phyloP scores from a whole-genome alignment of 2,888 invertebrate genomes.

The Cancer borealis region DNA sequence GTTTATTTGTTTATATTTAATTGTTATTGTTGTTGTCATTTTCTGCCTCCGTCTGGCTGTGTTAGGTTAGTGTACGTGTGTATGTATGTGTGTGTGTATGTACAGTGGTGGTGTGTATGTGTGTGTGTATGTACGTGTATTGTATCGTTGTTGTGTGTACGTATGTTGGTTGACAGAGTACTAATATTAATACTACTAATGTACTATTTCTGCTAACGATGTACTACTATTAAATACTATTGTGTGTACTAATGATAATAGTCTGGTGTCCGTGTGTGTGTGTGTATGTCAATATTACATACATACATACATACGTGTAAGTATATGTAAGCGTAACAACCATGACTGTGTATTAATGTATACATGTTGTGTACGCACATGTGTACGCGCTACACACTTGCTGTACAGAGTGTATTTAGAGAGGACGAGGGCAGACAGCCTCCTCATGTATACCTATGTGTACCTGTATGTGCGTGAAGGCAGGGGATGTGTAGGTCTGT shows the following conservation, averaged over 20 bases:
- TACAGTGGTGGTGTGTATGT: background rate
- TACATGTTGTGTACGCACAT: background rate
- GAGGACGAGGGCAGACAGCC: background rate
- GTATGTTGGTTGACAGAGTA: background rate
- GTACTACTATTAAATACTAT: too few species aligned
- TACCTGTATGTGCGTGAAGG: background rate
- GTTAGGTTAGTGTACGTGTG: background rate
- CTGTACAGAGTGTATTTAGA: background rate
- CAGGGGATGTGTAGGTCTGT: too few species aligned
- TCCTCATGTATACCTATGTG: background rate
- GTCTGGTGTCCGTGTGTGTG: background rate
- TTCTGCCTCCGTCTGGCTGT: background rate
- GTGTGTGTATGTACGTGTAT: background rate
- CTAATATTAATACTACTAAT: background rate
- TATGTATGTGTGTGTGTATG: background rate
- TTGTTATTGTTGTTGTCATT: background rate
- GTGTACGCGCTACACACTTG: background rate
- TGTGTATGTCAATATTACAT: background rate
- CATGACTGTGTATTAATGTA: background rate
- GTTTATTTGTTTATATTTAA: background rate
- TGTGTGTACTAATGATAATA: background rate
- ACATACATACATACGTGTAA: background rate
- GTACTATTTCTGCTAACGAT: background rate
- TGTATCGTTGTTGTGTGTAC: background rate
- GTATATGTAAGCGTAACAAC: background rate